phyloP scores from a whole-genome alignment of 2,888 invertebrate genomes.

The Volucella zonaria region DNA sequence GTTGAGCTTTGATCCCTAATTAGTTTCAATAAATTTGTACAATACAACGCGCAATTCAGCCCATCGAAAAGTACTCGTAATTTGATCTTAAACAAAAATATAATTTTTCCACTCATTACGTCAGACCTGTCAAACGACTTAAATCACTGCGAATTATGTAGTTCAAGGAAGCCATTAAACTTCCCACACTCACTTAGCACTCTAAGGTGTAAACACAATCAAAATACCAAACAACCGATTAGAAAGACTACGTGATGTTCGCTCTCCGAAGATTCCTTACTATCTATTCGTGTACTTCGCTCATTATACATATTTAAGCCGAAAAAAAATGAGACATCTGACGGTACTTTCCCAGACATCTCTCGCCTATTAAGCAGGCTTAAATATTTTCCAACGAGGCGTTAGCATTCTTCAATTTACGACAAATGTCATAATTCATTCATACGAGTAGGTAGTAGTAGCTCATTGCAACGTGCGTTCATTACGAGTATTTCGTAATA shows the following conservation, averaged over 20 bases:
- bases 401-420: conserved; percentile 15
- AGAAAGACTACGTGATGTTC: conserved; percentile 27
- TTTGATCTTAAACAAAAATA: no score
- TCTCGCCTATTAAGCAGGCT: conserved; percentile 26
- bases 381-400: conserved; percentile 7
- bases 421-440: conserved; percentile 13
- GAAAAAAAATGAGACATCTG: conserved; percentile 14
- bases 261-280: not conserved
- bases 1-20: no score
- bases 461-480: not conserved
- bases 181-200: conserved; percentile 1
- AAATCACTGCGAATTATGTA: not conserved
- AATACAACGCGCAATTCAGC: no score
- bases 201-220: conserved; percentile 21
- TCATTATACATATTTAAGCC: not conserved
- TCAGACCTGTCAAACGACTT: not conserved
- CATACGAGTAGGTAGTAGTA: no score
- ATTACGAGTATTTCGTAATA: conserved; percentile 1
- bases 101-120: no score
- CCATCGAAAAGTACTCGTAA: no score
- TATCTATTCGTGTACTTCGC: not conserved
- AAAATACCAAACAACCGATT: conserved; percentile 32
- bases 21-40: no score
- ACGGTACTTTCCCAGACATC: conserved; percentile 21
- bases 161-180: conserved; percentile 6